phyloP scores from a whole-genome alignment of 2,113 vertebrate species.

The Xerus inauris region DNA sequence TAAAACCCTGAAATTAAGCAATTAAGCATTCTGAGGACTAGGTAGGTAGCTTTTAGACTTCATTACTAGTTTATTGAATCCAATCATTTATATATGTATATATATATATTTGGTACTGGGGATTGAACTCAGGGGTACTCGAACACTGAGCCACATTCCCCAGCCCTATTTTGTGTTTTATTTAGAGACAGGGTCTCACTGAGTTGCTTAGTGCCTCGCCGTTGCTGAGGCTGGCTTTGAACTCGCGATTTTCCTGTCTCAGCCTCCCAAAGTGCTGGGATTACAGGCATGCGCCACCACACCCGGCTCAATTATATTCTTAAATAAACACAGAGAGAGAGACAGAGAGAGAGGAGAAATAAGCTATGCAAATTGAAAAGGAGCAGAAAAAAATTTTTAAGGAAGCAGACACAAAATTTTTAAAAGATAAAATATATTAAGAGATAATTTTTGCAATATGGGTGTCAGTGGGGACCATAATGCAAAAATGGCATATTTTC shows the following conservation, averaged over 20 bases:
- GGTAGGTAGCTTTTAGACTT: slow-evolving; percentile 5
- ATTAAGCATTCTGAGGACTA: neutral
- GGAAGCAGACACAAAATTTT: neutral
- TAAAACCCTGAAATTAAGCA: neutral
- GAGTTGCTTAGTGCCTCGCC: too few relatives aligned
- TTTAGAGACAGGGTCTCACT: too few relatives aligned
- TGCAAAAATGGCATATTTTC: neutral
- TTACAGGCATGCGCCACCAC: too few relatives aligned
- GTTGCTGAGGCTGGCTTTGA: too few relatives aligned
- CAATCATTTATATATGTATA: too few relatives aligned
- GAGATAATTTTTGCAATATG: neutral
- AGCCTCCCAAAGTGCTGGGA: too few relatives aligned
- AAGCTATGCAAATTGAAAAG: neutral
- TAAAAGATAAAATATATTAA: slow-evolving; percentile 23
- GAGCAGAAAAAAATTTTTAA: neutral
- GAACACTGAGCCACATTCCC: too few relatives aligned
- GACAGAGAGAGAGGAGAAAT: neutral
- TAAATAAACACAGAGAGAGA: neutral
- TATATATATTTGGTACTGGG: too few relatives aligned
- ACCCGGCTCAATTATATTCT: neutral
- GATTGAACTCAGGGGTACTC: too few relatives aligned
- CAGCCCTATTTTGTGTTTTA: too few relatives aligned
- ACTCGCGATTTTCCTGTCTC: too few relatives aligned
- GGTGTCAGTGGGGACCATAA: neutral
- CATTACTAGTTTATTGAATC: neutral